phyloP scores from a whole-genome alignment of 2,888 invertebrate species.

The Ophioninae sp. region DNA sequence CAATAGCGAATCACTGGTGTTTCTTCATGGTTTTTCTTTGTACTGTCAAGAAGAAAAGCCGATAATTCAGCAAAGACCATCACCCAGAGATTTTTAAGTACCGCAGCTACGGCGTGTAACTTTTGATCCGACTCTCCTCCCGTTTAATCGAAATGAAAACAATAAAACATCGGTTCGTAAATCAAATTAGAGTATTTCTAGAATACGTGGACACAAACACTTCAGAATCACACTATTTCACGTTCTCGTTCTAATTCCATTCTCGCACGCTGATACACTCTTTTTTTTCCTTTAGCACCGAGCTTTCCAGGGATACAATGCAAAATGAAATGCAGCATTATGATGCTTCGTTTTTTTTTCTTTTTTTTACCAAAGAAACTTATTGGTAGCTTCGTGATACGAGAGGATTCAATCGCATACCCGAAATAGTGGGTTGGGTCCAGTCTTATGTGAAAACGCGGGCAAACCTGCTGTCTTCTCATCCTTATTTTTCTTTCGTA shows the following conservation, averaged over 20 bases:
- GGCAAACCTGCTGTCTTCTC: constrained; percentile 29
- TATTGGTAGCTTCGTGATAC: constrained; percentile 43
- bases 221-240: constrained; percentile 5
- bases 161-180: constrained; percentile 26
- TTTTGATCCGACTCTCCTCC: constrained; percentile 21
- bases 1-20: constrained; percentile 14
- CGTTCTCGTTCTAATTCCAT: constrained; percentile 11
- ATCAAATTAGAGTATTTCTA: constrained; percentile 44
- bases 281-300: constrained; percentile 41
- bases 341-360: constrained; percentile 3
- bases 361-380: constrained; percentile 44
- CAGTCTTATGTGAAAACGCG: constrained; percentile 59
- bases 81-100: constrained; percentile 29
- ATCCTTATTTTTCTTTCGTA: constrained; percentile 19
- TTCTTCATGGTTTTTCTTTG: constrained; percentile 11
- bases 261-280: constrained; percentile 33
- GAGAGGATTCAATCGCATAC: constrained; percentile 45
- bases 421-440: constrained; percentile 42
- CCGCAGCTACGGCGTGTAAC: constrained; percentile 26
- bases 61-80: constrained; percentile 6
- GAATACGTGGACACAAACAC: constrained; percentile 29
- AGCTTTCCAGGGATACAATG: constrained; percentile 34
- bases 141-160: constrained; percentile 3
- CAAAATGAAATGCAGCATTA: constrained; percentile 45
- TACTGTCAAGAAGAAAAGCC: constrained; percentile 26